A percentile compares a stretch with the other conserved stretches of the same genome.
phyloP scores from a whole-genome alignment of 2,797 vertebrate species.

The Tenualosa ilisha region DNA sequence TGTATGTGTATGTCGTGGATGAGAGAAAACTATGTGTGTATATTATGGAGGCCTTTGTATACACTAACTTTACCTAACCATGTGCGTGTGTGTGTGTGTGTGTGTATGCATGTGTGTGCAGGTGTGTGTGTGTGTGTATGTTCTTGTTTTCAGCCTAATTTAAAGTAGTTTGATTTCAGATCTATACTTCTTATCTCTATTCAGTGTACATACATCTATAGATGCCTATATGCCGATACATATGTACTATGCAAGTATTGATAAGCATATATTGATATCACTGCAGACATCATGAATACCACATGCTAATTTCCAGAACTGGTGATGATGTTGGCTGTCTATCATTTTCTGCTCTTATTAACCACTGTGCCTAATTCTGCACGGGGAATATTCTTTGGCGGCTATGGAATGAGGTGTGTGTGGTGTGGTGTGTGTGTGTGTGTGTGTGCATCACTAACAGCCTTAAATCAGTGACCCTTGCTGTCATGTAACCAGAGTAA shows the following conservation, averaged over 20 bases:
- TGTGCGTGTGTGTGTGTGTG: neutral
- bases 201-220: neutral
- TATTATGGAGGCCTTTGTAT: conserved; percentile 6
- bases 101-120: neutral
- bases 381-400: neutral
- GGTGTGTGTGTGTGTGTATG: neutral
- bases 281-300: neutral
- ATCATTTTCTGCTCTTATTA: neutral
- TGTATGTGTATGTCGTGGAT: too few relatives aligned
- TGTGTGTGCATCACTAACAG: neutral
- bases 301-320: neutral
- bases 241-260: neutral
- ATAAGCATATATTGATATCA: neutral
- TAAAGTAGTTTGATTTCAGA: neutral
- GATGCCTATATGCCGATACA: neutral
- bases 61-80: neutral
- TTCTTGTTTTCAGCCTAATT: neutral
- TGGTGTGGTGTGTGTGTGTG: neutral
- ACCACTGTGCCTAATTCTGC: neutral
- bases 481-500: neutral
- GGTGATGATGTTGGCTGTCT: neutral
- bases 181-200: neutral
- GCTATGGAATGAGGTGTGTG: neutral
- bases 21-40: conserved; percentile 28
- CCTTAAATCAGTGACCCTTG: neutral